Conservation (phyloP, 64 coral and sea anemone genomes). For the Dendronephthya gigantea region DNA sequence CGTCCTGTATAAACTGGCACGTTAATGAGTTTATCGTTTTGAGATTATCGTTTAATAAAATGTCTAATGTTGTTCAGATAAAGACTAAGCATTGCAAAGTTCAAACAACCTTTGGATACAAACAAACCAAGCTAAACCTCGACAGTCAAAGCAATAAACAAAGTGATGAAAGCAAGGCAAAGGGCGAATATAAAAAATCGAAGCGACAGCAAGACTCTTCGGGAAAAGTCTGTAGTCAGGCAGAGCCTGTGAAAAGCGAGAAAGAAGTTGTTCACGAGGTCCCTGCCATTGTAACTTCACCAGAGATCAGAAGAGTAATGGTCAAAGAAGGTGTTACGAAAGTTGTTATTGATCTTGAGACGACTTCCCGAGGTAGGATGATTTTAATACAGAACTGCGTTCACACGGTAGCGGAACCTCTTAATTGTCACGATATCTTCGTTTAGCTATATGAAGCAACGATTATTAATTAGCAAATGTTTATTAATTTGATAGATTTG, state of each 20-base stretch:
- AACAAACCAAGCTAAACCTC: neutral
- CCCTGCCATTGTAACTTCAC: neutral
- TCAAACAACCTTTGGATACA: neutral
- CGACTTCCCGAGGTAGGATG: neutral
- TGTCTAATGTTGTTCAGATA: neutral
- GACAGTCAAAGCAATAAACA: neutral
- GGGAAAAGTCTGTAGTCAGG: neutral
- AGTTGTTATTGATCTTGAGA: slow-evolving; percentile 16
- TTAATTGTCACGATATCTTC: too few relatives aligned
- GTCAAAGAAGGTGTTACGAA: neutral
- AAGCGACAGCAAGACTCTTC: neutral
- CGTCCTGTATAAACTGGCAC: too few relatives aligned
- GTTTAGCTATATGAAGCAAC: too few relatives aligned
- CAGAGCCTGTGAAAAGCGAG: neutral
- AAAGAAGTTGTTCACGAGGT: neutral
- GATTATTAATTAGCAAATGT: too few relatives aligned
- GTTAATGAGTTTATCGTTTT: too few relatives aligned
- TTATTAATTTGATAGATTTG: too few relatives aligned
- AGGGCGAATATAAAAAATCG: neutral
- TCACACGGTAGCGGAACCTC: neutral
- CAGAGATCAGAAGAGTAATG: neutral
- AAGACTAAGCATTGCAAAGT: neutral
- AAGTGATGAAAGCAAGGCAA: neutral
- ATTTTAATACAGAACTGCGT: neutral
- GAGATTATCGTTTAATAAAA: neutral